A percentile compares a stretch with the other conserved stretches of the same genome.
These are phyloP conservation scores for Boloria selene DNA, from an alignment of 2,888 invertebrate species.

Conservation along the genomic window DNA sequence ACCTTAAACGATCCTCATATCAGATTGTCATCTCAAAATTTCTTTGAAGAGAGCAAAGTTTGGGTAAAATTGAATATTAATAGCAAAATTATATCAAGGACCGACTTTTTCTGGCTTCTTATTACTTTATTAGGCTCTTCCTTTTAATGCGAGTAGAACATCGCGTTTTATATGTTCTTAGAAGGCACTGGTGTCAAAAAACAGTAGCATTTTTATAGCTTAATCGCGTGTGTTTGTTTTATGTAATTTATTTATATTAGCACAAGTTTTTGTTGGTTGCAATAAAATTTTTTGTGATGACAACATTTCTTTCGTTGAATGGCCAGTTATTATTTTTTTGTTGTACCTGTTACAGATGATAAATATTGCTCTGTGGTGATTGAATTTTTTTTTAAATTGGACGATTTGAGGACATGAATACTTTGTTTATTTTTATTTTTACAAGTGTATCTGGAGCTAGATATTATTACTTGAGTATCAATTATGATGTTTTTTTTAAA, in stretches of 20 bases:
- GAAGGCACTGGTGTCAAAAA: conserved; percentile 77
- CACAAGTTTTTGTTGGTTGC: conserved; percentile 48
- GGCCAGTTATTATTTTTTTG: conserved; percentile 1
- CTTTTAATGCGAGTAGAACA: conserved; percentile 76
- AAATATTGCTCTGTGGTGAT: neutral
- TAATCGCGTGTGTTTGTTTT: conserved; percentile 69
- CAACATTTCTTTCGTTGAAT: neutral
- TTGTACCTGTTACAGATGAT: neutral
- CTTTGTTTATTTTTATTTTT: too few species aligned
- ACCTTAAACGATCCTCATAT: conserved; percentile 66
- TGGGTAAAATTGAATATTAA: conserved; percentile 82
- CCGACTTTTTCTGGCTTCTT: conserved; percentile 67
- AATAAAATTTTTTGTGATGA: conserved; percentile 45
- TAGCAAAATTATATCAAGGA: conserved; percentile 75
- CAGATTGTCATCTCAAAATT: conserved; percentile 75
- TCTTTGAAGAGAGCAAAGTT: conserved; percentile 74
- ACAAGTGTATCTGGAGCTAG: too few species aligned
- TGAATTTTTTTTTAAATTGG: neutral
- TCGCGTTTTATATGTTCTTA: conserved; percentile 70
- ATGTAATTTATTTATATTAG: conserved; percentile 60
- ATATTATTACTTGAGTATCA: too few species aligned
- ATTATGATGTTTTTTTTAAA: too few species aligned
- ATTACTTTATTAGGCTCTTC: conserved; percentile 76
- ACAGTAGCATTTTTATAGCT: conserved; percentile 79
- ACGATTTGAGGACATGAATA: too few species aligned